Evolutionary conservation across 2,888 invertebrate genomes (phyloP).

Genomic region (Cephus pygmeus): DNA sequence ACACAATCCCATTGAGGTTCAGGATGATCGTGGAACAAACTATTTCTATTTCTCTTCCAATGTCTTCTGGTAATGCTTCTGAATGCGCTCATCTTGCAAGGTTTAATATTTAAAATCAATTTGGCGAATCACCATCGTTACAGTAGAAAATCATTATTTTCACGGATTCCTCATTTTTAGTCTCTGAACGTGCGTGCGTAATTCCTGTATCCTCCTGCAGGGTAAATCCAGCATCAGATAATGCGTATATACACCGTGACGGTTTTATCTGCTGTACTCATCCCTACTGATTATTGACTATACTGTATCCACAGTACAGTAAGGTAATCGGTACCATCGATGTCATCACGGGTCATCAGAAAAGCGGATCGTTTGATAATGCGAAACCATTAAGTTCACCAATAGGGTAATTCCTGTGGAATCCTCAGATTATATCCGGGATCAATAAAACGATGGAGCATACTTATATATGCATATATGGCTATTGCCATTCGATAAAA

Average conservation of each 20-base stretch:
- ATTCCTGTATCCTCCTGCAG: neutral
- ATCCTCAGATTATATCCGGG: neutral
- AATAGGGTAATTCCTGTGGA: neutral
- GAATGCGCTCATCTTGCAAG: neutral
- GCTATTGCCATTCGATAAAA: neutral
- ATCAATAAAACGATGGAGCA: neutral
- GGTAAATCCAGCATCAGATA: neutral
- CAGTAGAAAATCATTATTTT: neutral
- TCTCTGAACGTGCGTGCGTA: neutral
- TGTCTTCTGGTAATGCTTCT: neutral
- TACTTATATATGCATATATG: neutral
- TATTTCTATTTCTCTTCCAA: neutral
- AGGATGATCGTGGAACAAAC: neutral
- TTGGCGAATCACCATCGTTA: neutral
- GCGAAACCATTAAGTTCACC: neutral
- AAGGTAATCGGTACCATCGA: neutral
- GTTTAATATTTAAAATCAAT: neutral
- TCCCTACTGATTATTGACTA: neutral
- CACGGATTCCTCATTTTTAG: neutral
- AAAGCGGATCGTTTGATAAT: neutral
- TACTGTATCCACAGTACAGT: neutral
- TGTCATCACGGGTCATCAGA: neutral
- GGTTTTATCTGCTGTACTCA: neutral
- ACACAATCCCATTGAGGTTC: neutral
- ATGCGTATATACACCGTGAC: neutral